Conservation (phyloP, 2,113 vertebrate genomes). For the Xenus cinereus region DNA sequence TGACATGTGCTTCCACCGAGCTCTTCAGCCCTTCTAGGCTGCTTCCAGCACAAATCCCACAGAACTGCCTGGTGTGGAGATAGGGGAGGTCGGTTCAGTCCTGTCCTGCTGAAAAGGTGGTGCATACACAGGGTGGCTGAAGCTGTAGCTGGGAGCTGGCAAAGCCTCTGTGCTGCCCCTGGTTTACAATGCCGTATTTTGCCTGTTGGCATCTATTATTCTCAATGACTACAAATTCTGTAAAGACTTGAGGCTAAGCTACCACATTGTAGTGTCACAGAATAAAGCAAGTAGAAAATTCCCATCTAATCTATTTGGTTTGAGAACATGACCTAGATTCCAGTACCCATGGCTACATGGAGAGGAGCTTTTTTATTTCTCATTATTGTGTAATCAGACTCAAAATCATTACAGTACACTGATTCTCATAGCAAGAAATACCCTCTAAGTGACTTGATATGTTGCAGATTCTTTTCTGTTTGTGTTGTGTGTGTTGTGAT, state of each 20-base stretch:
- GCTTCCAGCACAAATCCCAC: background rate
- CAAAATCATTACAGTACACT: background rate
- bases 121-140: background rate
- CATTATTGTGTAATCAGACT: background rate
- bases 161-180: background rate
- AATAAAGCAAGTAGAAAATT: background rate
- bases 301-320: background rate
- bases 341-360: background rate
- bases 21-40: background rate
- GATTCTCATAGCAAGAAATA: background rate
- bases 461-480: background rate
- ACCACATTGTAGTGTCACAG: background rate
- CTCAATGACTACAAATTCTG: background rate
- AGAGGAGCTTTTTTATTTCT: background rate
- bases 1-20: background rate
- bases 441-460: background rate
- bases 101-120: background rate
- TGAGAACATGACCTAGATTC: slow-evolving; percentile 26
- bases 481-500: background rate
- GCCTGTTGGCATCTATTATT: background rate
- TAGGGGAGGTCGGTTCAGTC: background rate
- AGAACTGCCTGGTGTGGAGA: fast-evolving
- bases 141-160: background rate
- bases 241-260: background rate
- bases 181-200: background rate